These are phyloP conservation scores for Columba livia DNA, from an alignment of 2,113 vertebrate species.

Conservation along the genomic window DNA sequence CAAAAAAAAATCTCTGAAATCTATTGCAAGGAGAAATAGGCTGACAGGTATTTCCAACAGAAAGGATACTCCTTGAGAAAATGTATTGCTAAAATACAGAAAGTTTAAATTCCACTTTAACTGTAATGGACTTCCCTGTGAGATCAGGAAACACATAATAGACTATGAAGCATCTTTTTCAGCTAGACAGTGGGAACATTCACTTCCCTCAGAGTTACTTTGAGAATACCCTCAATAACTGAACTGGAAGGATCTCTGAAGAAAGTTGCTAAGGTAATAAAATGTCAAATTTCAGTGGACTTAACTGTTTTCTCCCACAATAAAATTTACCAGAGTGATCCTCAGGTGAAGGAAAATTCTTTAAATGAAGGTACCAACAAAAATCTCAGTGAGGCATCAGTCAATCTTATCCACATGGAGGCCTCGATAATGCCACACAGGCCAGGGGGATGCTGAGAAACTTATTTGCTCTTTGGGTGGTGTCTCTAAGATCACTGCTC, in stretches of 20 bases:
- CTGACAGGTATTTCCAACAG: background rate
- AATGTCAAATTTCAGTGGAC: constrained; percentile 34
- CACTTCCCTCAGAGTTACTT: background rate
- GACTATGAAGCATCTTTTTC: background rate
- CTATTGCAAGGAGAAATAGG: background rate
- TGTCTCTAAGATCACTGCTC: background rate
- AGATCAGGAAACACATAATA: background rate
- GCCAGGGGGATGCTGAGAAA: background rate
- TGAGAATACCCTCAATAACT: constrained; percentile 40
- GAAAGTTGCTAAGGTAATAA: constrained; percentile 40
- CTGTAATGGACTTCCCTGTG: background rate
- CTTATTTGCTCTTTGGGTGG: background rate
- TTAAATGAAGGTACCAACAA: constrained; percentile 1
- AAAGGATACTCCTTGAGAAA: background rate
- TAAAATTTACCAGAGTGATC: background rate
- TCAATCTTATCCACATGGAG: background rate
- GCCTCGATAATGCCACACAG: background rate
- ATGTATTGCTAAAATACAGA: background rate
- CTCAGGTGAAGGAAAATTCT: constrained; percentile 8
- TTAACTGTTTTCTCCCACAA: background rate
- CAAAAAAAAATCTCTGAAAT: constrained; percentile 1
- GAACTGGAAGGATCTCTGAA: constrained; percentile 2
- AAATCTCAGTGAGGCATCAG: background rate
- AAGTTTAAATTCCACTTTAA: constrained; percentile 1
- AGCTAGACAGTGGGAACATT: background rate